phyloP scores from a whole-genome alignment of 2,113 vertebrate species.

The Ictidomys tridecemlineatus region DNA sequence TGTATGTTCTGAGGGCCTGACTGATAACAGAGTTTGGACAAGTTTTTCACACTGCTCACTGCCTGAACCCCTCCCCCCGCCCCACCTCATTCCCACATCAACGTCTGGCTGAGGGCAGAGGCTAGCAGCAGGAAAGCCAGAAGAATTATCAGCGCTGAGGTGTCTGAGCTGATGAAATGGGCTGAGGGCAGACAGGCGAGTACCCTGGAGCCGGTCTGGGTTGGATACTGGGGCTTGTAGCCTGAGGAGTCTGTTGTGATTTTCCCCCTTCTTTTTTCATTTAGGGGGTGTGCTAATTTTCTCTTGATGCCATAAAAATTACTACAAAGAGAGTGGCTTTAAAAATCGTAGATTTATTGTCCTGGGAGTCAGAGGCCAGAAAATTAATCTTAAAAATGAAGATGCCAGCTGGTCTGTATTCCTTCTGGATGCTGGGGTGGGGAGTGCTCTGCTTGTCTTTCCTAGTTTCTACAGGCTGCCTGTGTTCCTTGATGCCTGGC shows the following conservation, averaged over 20 bases:
- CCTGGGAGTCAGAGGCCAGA: not conserved
- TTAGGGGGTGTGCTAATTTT: not conserved
- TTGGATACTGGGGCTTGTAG: not conserved
- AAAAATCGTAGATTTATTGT: not conserved
- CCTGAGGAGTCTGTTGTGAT: not conserved
- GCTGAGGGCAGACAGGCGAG: not conserved
- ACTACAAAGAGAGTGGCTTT: not conserved
- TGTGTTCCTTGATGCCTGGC: not conserved
- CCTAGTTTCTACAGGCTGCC: not conserved
- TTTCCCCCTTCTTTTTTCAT: not conserved
- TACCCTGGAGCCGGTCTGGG: not conserved
- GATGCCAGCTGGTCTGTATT: not conserved
- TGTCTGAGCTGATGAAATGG: not conserved
- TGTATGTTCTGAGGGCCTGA: not conserved
- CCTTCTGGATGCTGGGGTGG: not conserved
- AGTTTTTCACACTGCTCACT: not conserved
- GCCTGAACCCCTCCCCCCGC: not conserved
- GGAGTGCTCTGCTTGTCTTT: not conserved
- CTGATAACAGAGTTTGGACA: not conserved
- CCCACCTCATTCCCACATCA: not conserved
- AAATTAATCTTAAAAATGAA: conserved; percentile 9
- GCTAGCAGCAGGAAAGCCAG: not conserved
- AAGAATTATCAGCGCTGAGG: not conserved
- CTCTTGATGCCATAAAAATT: not conserved
- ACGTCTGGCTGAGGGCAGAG: not conserved